Percentiles rank a stretch among this genome's conserved stretches.
Evolutionary conservation across 1,140 invertebrate species (phyloP).

Genomic region (Apis florea): DNA sequence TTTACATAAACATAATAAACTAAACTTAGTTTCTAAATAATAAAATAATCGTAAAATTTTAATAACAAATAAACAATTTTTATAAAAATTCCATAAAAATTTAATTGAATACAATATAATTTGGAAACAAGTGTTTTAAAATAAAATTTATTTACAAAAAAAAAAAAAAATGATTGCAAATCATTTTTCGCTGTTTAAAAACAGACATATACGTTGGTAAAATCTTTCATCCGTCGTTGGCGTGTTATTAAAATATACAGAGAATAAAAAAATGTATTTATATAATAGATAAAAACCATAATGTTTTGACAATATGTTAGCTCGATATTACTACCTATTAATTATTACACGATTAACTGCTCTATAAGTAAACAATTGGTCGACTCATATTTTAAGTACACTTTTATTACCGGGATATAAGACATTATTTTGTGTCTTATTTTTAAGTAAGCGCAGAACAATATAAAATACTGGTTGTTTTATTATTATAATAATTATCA

Average conservation of each 20-base stretch:
- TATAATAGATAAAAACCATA: slow-evolving; percentile 47
- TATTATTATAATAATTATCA: slow-evolving; percentile 60
- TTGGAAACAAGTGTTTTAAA: not conserved
- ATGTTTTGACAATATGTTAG: slow-evolving; percentile 52
- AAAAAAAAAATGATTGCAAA: not conserved
- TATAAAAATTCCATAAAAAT: slow-evolving; percentile 4
- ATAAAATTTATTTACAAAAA: slow-evolving; percentile 45
- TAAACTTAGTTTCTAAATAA: slow-evolving; percentile 31
- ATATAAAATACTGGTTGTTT: slow-evolving; percentile 77
- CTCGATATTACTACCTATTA: slow-evolving; percentile 55
- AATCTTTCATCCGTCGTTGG: slow-evolving; percentile 35
- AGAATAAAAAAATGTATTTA: slow-evolving; percentile 56
- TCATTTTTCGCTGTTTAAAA: slow-evolving; percentile 11
- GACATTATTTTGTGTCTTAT: slow-evolving; percentile 68
- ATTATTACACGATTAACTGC: slow-evolving; percentile 63
- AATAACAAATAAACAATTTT: slow-evolving; percentile 26
- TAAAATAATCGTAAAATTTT: slow-evolving; percentile 33
- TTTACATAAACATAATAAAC: slow-evolving; percentile 32
- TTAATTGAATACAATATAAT: not conserved
- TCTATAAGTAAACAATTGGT: slow-evolving; percentile 68
- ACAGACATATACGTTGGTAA: slow-evolving; percentile 20
- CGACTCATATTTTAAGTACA: slow-evolving; percentile 76
- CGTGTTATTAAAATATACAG: slow-evolving; percentile 43
- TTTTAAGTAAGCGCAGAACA: slow-evolving; percentile 75
- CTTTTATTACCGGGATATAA: slow-evolving; percentile 74